phyloP scores from a whole-genome alignment of 2,888 invertebrate species.

The Eupithecia tripunctaria region DNA sequence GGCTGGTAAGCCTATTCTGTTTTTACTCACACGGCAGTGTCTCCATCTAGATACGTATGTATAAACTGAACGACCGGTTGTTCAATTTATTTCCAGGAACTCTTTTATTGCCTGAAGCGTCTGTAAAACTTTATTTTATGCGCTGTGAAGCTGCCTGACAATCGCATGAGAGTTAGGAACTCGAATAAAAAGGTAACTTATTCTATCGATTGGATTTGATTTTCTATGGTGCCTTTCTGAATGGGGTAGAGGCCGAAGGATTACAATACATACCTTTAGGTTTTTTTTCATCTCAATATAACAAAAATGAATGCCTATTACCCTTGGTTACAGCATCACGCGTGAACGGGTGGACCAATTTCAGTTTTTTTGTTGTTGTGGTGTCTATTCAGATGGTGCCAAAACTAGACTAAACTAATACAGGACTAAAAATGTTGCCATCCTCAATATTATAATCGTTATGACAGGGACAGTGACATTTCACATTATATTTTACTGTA shows the following conservation, averaged over 20 bases:
- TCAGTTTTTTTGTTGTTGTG: no score
- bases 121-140: conserved; percentile 13
- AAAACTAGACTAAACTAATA: no score
- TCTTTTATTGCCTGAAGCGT: background rate
- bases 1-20: background rate
- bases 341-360: no score
- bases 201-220: background rate
- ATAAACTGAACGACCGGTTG: background rate
- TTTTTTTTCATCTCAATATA: no score
- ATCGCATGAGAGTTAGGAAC: background rate
- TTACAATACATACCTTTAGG: background rate
- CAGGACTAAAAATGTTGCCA: no score
- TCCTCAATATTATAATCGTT: no score
- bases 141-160: conserved; percentile 5
- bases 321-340: no score
- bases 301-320: no score
- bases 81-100: conserved; percentile 1
- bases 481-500: no score
- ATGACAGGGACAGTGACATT: no score
- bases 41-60: background rate
- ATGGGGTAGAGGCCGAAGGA: background rate
- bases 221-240: background rate
- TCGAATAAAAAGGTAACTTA: background rate
- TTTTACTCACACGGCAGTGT: background rate
- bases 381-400: no score